Base-by-base conservation (phyloP, 2,113 vertebrate genomes). In the Jacana jacana region DNA sequence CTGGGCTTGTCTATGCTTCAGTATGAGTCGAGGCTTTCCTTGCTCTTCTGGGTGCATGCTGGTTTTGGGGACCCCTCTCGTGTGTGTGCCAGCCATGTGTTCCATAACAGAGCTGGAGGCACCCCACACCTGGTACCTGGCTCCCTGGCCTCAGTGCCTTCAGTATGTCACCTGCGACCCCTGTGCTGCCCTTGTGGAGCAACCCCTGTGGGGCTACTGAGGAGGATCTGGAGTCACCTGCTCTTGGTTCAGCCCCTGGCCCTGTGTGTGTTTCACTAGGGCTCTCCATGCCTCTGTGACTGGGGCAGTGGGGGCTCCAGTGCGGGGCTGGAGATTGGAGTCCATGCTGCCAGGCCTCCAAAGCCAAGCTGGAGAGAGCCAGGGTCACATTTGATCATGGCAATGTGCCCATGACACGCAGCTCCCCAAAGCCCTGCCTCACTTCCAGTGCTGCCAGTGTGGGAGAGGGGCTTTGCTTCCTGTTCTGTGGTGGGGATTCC, bases 1-100 rank as follows among this genome's bases (percentile, higher is more conserved):
- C 33, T 8, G 57, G n/a, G 25, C 63, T 87, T 0, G 0, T n/a
- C 46, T 0, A 0, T 9, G 27, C n/a, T 14, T 17, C 37, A 49
- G 55, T 51, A 42, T 4, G 16, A 55, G 13, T 2, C 17, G 73
- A 51, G 52, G 49, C 64, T 81, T 55, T 65, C 35, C 65, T 54
- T 40, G 66, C 42, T n/a, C 17, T 12, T 18, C 51, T 4, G 5
- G 66, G 25, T 1, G 1, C 0, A 0, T 46, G 49, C 10, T 16
- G 3, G 39, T 24, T 71, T 52, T n/a, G 66, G 33, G 69, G n/a
- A 51, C 70, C 33, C 30, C 17, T 83, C 15, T 6, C 2, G 19
- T 31, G 39, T 3, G 23, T 25, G 30, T 42, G 19, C 9, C 9
- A n/a, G 18, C 37, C 0, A 0, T 30, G 69, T 20, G 30, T 33